Conservation (phyloP, 2,113 vertebrate species). For the Oreocharis arfaki region DNA sequence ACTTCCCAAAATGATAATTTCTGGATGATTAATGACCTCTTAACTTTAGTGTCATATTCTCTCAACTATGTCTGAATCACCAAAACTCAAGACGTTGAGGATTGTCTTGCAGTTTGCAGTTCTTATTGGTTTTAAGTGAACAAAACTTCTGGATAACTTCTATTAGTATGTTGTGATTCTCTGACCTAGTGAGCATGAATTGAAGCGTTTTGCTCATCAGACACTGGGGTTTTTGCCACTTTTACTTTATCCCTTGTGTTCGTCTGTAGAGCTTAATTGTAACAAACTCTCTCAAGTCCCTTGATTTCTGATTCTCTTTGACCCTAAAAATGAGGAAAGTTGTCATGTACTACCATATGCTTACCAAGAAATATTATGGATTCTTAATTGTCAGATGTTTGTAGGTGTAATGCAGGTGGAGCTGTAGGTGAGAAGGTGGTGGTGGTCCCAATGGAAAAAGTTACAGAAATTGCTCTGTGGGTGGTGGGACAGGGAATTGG, state of each 20-base stretch:
- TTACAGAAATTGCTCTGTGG: neutral
- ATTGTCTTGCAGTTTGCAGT: neutral
- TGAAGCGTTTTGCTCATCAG: neutral
- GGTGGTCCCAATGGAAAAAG: neutral
- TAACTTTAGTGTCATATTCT: neutral
- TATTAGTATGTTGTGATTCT: neutral
- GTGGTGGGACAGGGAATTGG: neutral
- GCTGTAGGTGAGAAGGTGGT: neutral
- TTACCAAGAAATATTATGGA: neutral
- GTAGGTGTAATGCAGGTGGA: neutral
- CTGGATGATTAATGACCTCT: neutral
- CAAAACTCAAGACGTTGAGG: neutral
- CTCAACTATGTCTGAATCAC: neutral
- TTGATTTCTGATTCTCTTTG: neutral
- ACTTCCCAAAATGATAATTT: neutral
- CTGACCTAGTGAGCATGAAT: neutral
- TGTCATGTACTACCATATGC: neutral
- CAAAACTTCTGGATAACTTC: neutral
- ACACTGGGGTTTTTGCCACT: fast-evolving
- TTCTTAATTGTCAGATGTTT: neutral
- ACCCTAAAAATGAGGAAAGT: neutral
- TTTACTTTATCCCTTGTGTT: neutral
- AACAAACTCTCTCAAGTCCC: neutral
- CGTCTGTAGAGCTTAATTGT: neutral
- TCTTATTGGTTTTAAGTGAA: neutral